Conservation (phyloP, 1,140 invertebrate genomes). For the Drosophila trapezifrons region DNA sequence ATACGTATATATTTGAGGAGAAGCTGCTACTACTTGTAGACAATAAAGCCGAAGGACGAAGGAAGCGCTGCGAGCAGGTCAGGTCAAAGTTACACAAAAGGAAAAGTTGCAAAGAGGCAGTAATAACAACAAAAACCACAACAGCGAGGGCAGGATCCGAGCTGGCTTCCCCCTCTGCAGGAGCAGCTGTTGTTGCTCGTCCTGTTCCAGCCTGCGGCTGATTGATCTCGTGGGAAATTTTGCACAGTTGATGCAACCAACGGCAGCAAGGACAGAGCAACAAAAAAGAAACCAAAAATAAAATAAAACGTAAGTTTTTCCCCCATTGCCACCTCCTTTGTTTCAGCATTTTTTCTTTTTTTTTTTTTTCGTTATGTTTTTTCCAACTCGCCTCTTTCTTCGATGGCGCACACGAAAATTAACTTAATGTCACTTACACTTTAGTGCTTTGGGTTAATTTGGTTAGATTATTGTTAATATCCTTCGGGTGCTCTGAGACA, state of each 20-base stretch:
- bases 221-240: slow-evolving; percentile 83
- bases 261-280: slow-evolving; percentile 34
- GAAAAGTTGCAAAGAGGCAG: slow-evolving; percentile 71
- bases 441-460: slow-evolving; percentile 83
- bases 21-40: slow-evolving; percentile 59
- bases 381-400: slow-evolving; percentile 46
- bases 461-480: slow-evolving; percentile 83
- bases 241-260: slow-evolving; percentile 75
- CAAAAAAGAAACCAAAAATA: slow-evolving; percentile 33
- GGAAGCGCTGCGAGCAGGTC: slow-evolving; percentile 49
- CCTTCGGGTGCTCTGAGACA: slow-evolving; percentile 70
- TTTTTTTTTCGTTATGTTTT: slow-evolving; percentile 20
- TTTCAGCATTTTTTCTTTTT: slow-evolving; percentile 23
- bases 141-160: slow-evolving; percentile 34
- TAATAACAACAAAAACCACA: slow-evolving; percentile 64
- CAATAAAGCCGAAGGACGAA: slow-evolving; percentile 49
- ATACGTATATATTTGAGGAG: slow-evolving; percentile 10
- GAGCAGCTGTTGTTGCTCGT: slow-evolving; percentile 23
- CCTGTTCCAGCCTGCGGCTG: slow-evolving; percentile 70
- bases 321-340: slow-evolving; percentile 43
- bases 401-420: slow-evolving; percentile 75
- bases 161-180: neutral
- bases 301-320: slow-evolving; percentile 64
- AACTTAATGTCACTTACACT: slow-evolving; percentile 83
- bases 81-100: slow-evolving; percentile 72